A percentile compares a stretch with the other conserved stretches of the same genome.
phyloP scores from a whole-genome alignment of 2,113 vertebrate species.

The Stictonetta naevosa region DNA sequence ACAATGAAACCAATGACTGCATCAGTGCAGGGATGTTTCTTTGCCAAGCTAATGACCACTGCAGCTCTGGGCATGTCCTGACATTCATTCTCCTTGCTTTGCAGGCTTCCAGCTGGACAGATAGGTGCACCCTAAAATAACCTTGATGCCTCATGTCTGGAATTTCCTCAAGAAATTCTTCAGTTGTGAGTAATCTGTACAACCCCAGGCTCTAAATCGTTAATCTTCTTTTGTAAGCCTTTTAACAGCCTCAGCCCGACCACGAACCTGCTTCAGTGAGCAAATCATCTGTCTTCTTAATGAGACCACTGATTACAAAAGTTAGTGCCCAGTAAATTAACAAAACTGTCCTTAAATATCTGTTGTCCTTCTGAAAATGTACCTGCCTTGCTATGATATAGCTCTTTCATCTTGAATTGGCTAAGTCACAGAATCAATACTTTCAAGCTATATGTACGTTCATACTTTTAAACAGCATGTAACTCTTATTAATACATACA shows the following conservation, averaged over 20 bases:
- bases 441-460: background rate
- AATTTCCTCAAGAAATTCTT: constrained; percentile 59
- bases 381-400: background rate
- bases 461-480: background rate
- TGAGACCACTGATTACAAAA: constrained; percentile 7
- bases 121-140: constrained; percentile 30
- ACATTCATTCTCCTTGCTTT: background rate
- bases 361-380: constrained; percentile 8
- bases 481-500: background rate
- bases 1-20: background rate
- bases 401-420: background rate
- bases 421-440: background rate
- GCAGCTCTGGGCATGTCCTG: background rate
- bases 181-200: background rate
- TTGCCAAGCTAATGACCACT: background rate
- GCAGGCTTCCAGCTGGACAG: background rate
- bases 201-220: background rate
- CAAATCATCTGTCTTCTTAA: constrained; percentile 53
- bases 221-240: constrained; percentile 32
- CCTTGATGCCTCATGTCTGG: constrained; percentile 1
- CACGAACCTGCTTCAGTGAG: constrained; percentile 16
- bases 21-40: background rate
- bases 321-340: constrained; percentile 21
- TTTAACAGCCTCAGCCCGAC: constrained; percentile 30
- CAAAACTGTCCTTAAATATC: background rate